Base-by-base conservation (phyloP, 2,797 vertebrate species). In the Coregonus suidteri region DNA sequence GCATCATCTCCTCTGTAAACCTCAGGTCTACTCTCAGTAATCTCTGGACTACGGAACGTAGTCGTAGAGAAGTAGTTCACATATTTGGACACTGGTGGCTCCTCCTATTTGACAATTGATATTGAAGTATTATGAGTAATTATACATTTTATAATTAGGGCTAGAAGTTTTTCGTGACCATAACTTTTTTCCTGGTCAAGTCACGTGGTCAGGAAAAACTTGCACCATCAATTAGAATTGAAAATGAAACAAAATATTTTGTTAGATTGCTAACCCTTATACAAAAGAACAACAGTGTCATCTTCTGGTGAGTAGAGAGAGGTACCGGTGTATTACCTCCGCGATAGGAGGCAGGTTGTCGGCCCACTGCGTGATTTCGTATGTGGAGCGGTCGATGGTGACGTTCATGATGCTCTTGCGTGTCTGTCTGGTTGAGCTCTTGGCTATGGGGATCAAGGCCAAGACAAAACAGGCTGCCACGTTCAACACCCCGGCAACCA, bases 341-440 rank as follows among this genome's bases (percentile, higher is more conserved):
- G 25, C 16, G 6, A 16, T 35, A 15, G 67, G 34, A 41, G 14
- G 34, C 35, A 52, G 66, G 15, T 56, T 11, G 5, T 66, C 30
- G 13, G 35, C 25, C 80, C 76, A 81, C 31, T 47, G 47, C 14
- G 7, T 81, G 62, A 81, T 78, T 59, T 78, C 73, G 0, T 73
- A 74, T 15, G 77, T 75, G 25, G 68, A 59, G 13, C n/a, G 25
- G 56, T 75, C 35, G 5, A 78, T 73, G 67, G 68, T 72, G 62
- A 81, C 76, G 30, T 78, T 75, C 14, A 78, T 67, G 64, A 81
- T 81, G 35, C 76, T 81, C 59, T 52, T 68, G 16, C 34, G 6
- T 18, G 52, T 78, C 68, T 81, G 76, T 51, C 59, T 66, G 53
- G 62, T 4, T 3, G 37, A 62, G 14, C 66, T 34, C 56, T 72